Evolutionary conservation across 2,797 vertebrate species (phyloP).

Genomic region (Capromys pilorides): DNA sequence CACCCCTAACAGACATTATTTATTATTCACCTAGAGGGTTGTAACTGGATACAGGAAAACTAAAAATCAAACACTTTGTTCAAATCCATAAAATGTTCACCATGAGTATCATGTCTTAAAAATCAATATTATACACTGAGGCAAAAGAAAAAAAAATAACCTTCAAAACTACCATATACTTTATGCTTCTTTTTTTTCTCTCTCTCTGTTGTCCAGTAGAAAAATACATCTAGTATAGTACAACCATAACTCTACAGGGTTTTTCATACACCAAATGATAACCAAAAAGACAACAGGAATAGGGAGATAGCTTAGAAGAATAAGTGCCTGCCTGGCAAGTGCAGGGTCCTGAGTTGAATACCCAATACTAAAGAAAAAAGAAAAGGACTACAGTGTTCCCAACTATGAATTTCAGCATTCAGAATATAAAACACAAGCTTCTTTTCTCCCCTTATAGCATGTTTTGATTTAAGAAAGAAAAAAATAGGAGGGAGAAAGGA

Average conservation of each 20-base stretch:
- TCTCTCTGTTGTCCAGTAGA: conserved; percentile 27
- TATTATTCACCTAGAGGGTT: neutral
- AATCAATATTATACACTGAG: conserved; percentile 51
- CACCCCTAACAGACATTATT: neutral
- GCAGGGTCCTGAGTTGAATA: too few species aligned
- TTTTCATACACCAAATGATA: neutral
- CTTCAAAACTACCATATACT: neutral
- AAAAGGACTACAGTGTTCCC: neutral
- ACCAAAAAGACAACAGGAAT: neutral
- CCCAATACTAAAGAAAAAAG: too few species aligned
- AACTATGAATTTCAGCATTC: conserved; percentile 4
- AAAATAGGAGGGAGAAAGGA: neutral
- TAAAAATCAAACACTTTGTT: conserved; percentile 44
- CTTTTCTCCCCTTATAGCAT: neutral
- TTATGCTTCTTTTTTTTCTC: conserved; percentile 58
- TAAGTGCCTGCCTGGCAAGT: too few species aligned
- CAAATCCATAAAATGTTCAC: conserved; percentile 42
- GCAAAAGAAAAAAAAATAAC: neutral
- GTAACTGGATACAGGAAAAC: neutral
- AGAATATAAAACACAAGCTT: conserved; percentile 49
- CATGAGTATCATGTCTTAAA: neutral
- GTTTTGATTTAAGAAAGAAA: neutral
- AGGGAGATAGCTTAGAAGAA: too few species aligned
- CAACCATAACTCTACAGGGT: neutral
- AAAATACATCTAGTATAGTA: neutral